Base-by-base conservation (phyloP, 2,797 vertebrate species). In the Poecilia gillii region DNA sequence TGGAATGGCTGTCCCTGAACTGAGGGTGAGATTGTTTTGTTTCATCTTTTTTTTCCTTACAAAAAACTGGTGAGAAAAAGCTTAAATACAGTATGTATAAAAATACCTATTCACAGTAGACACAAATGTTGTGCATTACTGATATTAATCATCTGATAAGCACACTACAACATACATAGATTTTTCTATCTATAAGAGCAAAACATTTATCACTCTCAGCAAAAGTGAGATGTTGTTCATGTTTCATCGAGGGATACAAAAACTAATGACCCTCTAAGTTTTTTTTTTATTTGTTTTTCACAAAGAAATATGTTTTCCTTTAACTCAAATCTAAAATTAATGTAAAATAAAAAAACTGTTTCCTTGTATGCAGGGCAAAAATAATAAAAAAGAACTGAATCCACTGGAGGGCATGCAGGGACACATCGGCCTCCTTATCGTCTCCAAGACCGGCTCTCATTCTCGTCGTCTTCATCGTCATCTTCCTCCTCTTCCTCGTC, bases 391-490 rank as follows among this genome's bases (percentile, higher is more conserved):
- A 55, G 73, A 74, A 36, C 81, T 2, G 74, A 79, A 88, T 86
- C 79, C 79, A 83, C 84, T 28, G 73, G 47, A 82, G 72, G 80
- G 87, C 41, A 4, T 74, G 23, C 16, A 23, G 59, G 16, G 83
- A 74, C 3, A 3, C 43, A 72, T 81, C 39, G 1, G 28, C 3
- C 77, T 91, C 95, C 90, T 98, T 96, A 99, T 97, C 98, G 97
- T 92, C 98, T 96, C 98, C 98, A 99, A 9, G 97, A 99, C 85
- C 98, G 98, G 88, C 98, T 98, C 89, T 99, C 97, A 72, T 97
- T 96, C 91, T 99, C 97, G 47, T 99, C 98, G 76, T 99, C 98
- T 88, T 97, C 95, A 0, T 96, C 96, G 1, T 96, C 95, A 0
- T 96, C 96, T 7, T 96, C 98, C 6, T 99, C 98, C 20, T 85